Percentiles rank a stretch among this genome's conserved stretches.
phyloP scores from a whole-genome alignment of 2,797 vertebrate species.

The Mormyrus hasselquistii region DNA sequence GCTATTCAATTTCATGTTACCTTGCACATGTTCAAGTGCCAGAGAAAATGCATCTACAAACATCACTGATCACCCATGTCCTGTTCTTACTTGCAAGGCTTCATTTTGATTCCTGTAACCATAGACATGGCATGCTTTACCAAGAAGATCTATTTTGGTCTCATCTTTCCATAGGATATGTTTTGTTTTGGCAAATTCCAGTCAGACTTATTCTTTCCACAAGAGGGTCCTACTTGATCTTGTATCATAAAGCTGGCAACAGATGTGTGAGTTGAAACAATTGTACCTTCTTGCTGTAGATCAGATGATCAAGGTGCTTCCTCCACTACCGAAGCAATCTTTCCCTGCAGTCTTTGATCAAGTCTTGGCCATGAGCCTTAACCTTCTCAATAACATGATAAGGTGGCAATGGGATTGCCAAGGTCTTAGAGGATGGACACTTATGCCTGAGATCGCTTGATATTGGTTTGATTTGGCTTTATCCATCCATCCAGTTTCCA shows the following conservation, averaged over 20 bases:
- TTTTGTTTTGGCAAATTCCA: background rate
- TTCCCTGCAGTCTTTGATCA: background rate
- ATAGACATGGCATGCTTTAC: background rate
- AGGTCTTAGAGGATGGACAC: background rate
- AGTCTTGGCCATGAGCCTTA: background rate
- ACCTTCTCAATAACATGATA: background rate
- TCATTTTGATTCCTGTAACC: background rate
- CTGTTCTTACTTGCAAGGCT: background rate
- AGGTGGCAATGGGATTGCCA: background rate
- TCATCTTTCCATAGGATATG: background rate
- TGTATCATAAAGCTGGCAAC: background rate
- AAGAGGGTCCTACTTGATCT: background rate
- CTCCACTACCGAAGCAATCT: background rate
- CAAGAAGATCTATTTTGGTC: background rate
- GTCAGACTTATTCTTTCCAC: background rate
- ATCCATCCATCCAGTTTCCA: background rate
- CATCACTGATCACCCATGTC: background rate
- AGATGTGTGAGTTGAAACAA: background rate
- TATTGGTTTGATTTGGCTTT: background rate
- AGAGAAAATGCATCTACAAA: background rate
- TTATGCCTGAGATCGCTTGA: background rate
- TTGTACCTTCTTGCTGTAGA: background rate
- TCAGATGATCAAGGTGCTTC: background rate
- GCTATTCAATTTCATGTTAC: background rate
- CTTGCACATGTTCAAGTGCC: background rate